These are phyloP conservation scores for Hirudinaria manillensis DNA, from an alignment of 2,888 invertebrate species.

Conservation along the genomic window DNA sequence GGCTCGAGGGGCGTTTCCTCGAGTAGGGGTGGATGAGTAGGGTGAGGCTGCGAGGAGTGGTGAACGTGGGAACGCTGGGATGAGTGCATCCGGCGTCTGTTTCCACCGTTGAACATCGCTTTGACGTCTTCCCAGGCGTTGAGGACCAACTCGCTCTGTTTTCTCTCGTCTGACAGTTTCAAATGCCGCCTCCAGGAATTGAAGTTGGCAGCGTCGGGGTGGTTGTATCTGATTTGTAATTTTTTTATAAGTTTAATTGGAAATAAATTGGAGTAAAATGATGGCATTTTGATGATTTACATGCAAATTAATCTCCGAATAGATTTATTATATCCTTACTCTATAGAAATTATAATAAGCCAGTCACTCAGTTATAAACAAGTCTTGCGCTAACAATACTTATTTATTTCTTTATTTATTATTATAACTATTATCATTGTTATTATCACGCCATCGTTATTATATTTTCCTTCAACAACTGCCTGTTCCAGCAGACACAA, in stretches of 20 bases:
- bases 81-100: conserved; percentile 61
- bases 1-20: too few species aligned
- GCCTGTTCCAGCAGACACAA: too few species aligned
- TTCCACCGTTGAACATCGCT: conserved; percentile 97
- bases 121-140: conserved; percentile 94
- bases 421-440: too few species aligned
- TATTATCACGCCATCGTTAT: too few species aligned
- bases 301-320: too few species aligned
- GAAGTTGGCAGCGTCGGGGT: conserved; percentile 95
- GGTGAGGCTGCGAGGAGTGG: neutral
- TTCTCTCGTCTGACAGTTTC: conserved; percentile 68
- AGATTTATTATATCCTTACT: too few species aligned
- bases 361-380: too few species aligned
- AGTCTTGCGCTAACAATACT: too few species aligned
- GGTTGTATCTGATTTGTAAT: conserved; percentile 63
- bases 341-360: too few species aligned
- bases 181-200: conserved; percentile 96
- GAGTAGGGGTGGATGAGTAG: too few species aligned
- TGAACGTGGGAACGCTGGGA: conserved; percentile 1
- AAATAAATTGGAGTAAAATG: neutral
- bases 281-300: neutral
- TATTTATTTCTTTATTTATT: too few species aligned
- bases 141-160: conserved; percentile 50
- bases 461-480: too few species aligned
- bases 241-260: neutral